Evolutionary conservation across 92 coral and sea anemone species (phyloP), one percentile per base, ranked within the genome.

Genomic region (Epizoanthus ramosus): DNA sequence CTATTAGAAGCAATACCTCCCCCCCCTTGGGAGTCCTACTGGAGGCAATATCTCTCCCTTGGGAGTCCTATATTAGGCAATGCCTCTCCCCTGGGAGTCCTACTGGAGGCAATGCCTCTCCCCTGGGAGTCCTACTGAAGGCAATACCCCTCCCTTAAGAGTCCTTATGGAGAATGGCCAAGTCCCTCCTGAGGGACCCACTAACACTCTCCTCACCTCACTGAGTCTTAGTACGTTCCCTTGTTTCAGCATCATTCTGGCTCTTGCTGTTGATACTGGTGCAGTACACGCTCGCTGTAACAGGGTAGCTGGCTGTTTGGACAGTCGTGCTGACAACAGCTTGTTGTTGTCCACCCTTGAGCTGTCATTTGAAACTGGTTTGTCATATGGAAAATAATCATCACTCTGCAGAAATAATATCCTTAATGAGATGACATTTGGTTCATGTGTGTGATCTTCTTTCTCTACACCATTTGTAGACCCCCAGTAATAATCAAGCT

Each of bases 221-320:
- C 73, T 83, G 35, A 80, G 72, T 60, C 69, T 88, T 5, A 75
- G 47, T n/a, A 89, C 75, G 57, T 90, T 61, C 18, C 84, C 94
- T 67, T 87, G 91, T 57, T 63, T 88, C 65, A 82, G 23, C 28
- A 87, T 69, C 56, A 88, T 81, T 14, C 64, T 43, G 21, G 91
- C 94, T 69, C 74, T 84, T 0, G 94, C 94, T 54, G 65, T 65
- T 13, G 94, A 90, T 17, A 90, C 91, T 12, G 94, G 91, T 43
- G 89, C 94, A 22, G 94, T 87, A 24, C 70, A 45, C 3, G 73
- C 85, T 25, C 91, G 85, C 59, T 83, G 89, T 18, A 60, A 64
- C 15, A 77, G 70, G 24, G 10, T 17, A 28, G 74, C 47, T 3
- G 87, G 53, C 14, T 73, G 71, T 71, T 77, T 77, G 74, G 63